A percentile compares a stretch with the other conserved stretches of the same genome.
Evolutionary conservation across 1,140 invertebrate species (phyloP).

Genomic region (Meloidogyne chitwoodi): DNA sequence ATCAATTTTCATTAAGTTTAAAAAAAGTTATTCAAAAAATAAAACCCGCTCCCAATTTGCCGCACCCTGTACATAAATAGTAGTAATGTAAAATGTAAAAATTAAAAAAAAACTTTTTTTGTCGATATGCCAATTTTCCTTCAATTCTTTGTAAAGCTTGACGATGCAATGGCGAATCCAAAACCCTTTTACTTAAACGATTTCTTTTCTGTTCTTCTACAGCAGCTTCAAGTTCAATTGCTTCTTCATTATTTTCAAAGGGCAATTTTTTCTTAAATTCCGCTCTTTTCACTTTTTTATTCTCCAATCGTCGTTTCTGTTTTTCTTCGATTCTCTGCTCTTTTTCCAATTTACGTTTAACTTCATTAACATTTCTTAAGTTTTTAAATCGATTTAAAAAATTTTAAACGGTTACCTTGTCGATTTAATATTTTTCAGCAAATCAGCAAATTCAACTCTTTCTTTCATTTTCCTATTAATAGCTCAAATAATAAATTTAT

Average conservation of each 20-base stretch:
- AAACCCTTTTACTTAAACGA: slow-evolving; percentile 29
- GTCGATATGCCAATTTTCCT: slow-evolving; percentile 40
- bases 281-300: slow-evolving; percentile 2
- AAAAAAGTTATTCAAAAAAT: too few species aligned
- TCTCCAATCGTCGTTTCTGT: background rate
- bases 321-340: slow-evolving; percentile 7
- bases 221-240: slow-evolving; percentile 2
- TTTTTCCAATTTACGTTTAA: slow-evolving; percentile 26
- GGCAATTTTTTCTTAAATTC: background rate
- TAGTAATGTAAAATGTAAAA: background rate
- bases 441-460: slow-evolving; percentile 13
- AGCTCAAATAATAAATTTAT: background rate
- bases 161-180: slow-evolving; percentile 44
- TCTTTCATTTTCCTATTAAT: background rate
- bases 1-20: too few species aligned
- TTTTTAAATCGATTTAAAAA: background rate
- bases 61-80: too few species aligned
- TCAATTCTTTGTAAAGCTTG: slow-evolving; percentile 43
- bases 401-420: slow-evolving; percentile 5
- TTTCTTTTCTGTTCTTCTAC: slow-evolving; percentile 29
- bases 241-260: background rate
- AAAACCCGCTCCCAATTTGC: too few species aligned
- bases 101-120: slow-evolving; percentile 24
- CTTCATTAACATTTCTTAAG: slow-evolving; percentile 35
- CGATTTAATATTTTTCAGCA: slow-evolving; percentile 20